phyloP scores from a whole-genome alignment of 2,113 vertebrate genomes.

The Psammodynastes pulverulentus region DNA sequence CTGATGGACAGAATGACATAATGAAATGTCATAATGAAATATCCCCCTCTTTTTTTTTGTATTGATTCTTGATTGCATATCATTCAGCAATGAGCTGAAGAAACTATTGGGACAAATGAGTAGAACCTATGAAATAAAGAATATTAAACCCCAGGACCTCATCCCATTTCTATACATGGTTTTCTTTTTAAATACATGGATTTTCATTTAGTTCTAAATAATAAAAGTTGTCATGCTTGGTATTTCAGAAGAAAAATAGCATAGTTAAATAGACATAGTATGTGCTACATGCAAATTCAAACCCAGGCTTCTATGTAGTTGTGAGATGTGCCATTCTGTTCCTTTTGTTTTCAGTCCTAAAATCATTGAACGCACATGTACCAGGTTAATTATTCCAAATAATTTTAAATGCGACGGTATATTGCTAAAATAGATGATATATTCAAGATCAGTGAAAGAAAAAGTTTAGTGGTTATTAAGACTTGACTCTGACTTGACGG shows the following conservation, averaged over 20 bases:
- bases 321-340: background rate
- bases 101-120: background rate
- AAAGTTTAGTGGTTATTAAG: background rate
- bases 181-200: background rate
- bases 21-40: background rate
- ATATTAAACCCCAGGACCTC: too few species aligned
- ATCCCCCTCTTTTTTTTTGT: background rate
- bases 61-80: background rate
- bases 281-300: background rate
- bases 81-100: background rate
- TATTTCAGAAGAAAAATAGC: background rate
- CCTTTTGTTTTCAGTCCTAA: background rate
- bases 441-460: background rate
- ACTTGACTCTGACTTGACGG: background rate
- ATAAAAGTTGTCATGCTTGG: background rate
- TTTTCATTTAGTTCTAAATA: background rate
- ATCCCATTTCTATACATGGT: background rate
- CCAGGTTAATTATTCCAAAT: background rate
- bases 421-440: background rate
- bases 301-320: background rate
- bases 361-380: background rate
- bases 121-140: background rate
- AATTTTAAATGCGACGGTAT: background rate
- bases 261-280: background rate
- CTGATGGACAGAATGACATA: background rate